These are phyloP conservation scores for Sipha maydis DNA, from an alignment of 2,888 invertebrate genomes.

Conservation along the genomic window DNA sequence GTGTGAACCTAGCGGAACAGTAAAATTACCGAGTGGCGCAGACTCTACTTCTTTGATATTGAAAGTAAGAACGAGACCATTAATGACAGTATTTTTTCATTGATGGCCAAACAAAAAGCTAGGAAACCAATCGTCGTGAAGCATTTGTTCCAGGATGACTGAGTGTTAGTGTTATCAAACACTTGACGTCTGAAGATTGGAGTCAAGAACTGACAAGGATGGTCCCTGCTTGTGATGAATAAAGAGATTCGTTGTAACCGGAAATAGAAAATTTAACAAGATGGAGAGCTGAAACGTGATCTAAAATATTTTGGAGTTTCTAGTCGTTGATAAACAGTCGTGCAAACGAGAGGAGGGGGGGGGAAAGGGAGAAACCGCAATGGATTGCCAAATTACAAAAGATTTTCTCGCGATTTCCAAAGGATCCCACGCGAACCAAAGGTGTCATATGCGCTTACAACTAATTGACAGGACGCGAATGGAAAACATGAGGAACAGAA, in stretches of 20 bases:
- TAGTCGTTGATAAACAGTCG: slow-evolving; percentile 22
- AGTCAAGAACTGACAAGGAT: no score
- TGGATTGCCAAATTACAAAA: slow-evolving; percentile 15
- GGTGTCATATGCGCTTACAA: background rate
- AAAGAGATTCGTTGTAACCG: no score
- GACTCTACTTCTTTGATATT: no score
- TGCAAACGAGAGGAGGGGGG: slow-evolving; percentile 45
- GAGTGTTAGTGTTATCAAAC: slow-evolving; percentile 31
- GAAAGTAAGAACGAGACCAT: no score
- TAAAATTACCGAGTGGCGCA: no score
- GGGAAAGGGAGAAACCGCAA: background rate
- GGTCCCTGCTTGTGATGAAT: no score
- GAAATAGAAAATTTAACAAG: no score
- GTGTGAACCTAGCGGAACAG: slow-evolving; percentile 64
- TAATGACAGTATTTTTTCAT: no score
- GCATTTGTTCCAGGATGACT: slow-evolving; percentile 66
- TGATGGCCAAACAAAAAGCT: background rate
- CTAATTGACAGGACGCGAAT: slow-evolving; percentile 18
- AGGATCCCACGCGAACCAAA: slow-evolving; percentile 10
- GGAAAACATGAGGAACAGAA: background rate
- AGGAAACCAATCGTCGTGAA: slow-evolving; percentile 65
- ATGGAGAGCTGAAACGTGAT: no score
- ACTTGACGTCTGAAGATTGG: no score
- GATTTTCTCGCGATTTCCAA: slow-evolving; percentile 31
- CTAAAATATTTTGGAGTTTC: no score